Conservation (phyloP, 2,797 vertebrate species). For the Oophaga sylvatica region DNA sequence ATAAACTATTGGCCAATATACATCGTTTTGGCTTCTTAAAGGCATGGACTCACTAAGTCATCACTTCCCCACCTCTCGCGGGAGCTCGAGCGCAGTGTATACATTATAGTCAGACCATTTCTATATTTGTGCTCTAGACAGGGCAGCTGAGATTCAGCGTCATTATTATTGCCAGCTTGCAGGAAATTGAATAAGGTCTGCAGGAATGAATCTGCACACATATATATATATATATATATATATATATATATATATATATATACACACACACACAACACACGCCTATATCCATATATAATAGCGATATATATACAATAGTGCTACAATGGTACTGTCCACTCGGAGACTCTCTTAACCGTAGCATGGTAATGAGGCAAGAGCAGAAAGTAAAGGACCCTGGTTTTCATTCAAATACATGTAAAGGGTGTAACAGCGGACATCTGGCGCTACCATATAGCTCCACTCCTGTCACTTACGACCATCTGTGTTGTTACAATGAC, state of each 20-base stretch:
- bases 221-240: no score
- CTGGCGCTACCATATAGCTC: conserved; percentile 2
- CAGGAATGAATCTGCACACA: not conserved
- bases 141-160: not conserved
- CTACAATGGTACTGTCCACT: not conserved
- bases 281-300: not conserved
- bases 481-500: conserved; percentile 10
- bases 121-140: conserved; percentile 4
- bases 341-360: not conserved
- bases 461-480: not conserved
- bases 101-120: not conserved
- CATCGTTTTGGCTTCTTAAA: not conserved
- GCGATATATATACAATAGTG: not conserved
- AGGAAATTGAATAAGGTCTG: not conserved
- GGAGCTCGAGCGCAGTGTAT: not conserved
- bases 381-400: not conserved
- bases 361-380: not conserved
- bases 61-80: not conserved
- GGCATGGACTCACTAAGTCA: not conserved
- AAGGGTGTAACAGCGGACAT: not conserved
- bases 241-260: not conserved
- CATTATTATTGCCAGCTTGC: not conserved
- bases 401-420: not conserved
- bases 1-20: not conserved
- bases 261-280: not conserved